Evolutionary conservation across 30 jellyfish, hydroid and myxozoan species (phyloP).

Genomic region (Catostylus mosaicus): DNA sequence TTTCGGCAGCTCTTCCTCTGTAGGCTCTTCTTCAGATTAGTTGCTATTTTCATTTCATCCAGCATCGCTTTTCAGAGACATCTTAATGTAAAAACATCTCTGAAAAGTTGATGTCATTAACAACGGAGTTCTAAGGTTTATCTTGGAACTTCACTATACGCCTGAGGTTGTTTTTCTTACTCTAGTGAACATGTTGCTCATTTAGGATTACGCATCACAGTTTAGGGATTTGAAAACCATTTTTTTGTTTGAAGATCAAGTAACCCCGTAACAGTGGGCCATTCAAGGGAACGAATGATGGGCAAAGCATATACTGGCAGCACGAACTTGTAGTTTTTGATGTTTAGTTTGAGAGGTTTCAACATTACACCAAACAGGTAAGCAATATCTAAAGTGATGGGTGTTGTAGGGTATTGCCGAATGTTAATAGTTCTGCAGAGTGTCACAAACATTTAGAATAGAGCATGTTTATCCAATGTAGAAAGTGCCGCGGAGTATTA

Average conservation of each 20-base stretch:
- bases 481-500: too few relatives aligned
- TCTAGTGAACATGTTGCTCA: slow-evolving; percentile 19
- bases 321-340: too few relatives aligned
- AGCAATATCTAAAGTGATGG: too few relatives aligned
- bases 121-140: slow-evolving; percentile 10
- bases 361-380: too few relatives aligned
- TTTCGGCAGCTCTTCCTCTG: neutral
- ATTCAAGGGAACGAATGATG: neutral
- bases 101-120: neutral
- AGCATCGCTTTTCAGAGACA: neutral
- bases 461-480: too few relatives aligned
- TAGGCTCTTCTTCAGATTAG: neutral
- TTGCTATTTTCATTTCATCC: neutral
- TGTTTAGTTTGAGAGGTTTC: too few relatives aligned
- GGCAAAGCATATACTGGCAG: neutral
- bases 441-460: too few relatives aligned
- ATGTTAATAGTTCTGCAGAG: too few relatives aligned
- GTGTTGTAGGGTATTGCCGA: too few relatives aligned
- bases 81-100: neutral
- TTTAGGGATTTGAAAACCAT: slow-evolving; percentile 11
- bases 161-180: neutral
- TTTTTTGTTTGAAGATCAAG: neutral
- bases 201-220: neutral
- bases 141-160: neutral
- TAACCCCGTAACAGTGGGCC: neutral